phyloP scores from a whole-genome alignment of 1,140 invertebrate genomes.

The Anthonomus grandis region DNA sequence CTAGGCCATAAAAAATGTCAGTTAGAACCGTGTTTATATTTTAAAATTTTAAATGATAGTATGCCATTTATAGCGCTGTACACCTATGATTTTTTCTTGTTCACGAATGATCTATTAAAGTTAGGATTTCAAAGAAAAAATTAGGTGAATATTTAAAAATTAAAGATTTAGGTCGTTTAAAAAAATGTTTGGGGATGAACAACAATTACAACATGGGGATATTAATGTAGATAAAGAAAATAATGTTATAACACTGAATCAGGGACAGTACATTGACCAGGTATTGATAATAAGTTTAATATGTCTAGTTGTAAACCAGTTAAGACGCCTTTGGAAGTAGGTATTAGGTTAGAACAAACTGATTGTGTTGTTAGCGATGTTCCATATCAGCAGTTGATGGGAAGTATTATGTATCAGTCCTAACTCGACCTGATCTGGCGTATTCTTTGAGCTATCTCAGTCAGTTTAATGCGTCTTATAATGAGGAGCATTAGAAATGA shows the following conservation, averaged over 20 bases:
- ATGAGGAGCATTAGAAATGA: too few species aligned
- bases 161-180: background rate
- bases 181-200: too few species aligned
- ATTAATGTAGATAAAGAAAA: background rate
- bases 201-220: too few species aligned
- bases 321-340: too few species aligned
- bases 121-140: background rate
- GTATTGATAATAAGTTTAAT: background rate
- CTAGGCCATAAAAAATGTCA: background rate
- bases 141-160: too few species aligned
- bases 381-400: background rate
- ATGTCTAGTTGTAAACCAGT: background rate
- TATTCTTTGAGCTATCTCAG: too few species aligned
- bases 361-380: background rate
- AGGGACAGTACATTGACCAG: background rate
- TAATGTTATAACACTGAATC: background rate
- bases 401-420: background rate
- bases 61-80: background rate
- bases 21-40: background rate
- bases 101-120: background rate
- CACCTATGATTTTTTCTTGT: background rate
- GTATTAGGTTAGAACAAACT: background rate
- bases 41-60: background rate
- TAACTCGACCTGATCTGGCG: background rate
- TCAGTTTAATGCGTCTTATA: background rate